A percentile compares a stretch with the other conserved stretches of the same genome.
Conservation (phyloP, 2,797 vertebrate species). For the Neosalanx taihuensis region DNA sequence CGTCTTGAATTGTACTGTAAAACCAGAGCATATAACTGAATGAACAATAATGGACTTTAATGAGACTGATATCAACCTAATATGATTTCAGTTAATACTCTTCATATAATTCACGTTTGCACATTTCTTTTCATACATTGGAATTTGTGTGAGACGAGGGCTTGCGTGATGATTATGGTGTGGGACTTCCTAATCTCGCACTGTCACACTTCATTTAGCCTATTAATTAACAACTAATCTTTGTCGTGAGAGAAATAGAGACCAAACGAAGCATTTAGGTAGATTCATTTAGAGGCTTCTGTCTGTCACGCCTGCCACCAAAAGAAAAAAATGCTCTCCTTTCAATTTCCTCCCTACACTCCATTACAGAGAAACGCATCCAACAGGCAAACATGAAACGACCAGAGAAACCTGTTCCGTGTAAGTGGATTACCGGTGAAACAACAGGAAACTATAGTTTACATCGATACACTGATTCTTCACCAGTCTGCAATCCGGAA, state of each 20-base stretch:
- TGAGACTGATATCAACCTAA: background rate
- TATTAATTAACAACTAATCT: conserved; percentile 31
- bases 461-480: no score
- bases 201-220: conserved; percentile 29
- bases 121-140: conserved; percentile 3
- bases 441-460: background rate
- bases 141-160: background rate
- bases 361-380: background rate
- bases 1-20: background rate
- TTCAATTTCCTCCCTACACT: background rate
- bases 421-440: background rate
- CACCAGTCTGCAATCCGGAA: no score
- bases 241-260: conserved; percentile 22
- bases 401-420: background rate
- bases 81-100: background rate
- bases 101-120: conserved; percentile 2
- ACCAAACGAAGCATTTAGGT: conserved; percentile 21
- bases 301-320: background rate
- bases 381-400: background rate
- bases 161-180: background rate
- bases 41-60: background rate
- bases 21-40: background rate
- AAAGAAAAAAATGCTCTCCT: background rate
- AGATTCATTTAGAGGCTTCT: background rate
- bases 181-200: conserved; percentile 7